A percentile compares a stretch with the other conserved stretches of the same genome.
phyloP scores from a whole-genome alignment of 2,888 invertebrate genomes.

The Hesperia comma region DNA sequence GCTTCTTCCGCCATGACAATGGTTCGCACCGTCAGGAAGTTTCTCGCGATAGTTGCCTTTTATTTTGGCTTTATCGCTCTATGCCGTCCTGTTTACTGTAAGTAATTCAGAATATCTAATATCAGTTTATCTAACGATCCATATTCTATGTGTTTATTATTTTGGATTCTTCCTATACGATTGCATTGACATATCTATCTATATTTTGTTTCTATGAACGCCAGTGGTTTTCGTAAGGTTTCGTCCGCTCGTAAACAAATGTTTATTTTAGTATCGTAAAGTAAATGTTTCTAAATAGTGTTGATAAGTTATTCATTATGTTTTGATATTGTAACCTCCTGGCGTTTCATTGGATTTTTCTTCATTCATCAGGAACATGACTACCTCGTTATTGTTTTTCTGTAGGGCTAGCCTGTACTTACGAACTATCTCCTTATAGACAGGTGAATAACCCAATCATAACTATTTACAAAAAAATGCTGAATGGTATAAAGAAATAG shows the following conservation, averaged over 20 bases:
- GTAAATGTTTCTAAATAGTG: background rate
- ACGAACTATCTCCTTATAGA: too few species aligned
- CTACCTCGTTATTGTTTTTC: too few species aligned
- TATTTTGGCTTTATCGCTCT: slow-evolving; percentile 75
- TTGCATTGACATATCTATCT: slow-evolving; percentile 29
- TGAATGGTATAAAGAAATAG: too few species aligned
- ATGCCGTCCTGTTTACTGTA: slow-evolving; percentile 72
- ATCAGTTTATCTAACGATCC: background rate
- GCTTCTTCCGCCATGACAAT: slow-evolving; percentile 81
- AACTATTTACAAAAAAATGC: too few species aligned
- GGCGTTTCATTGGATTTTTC: background rate
- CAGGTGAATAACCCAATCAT: too few species aligned
- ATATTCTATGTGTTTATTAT: slow-evolving; percentile 17
- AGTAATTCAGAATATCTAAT: slow-evolving; percentile 50
- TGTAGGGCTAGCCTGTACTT: too few species aligned
- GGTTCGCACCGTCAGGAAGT: slow-evolving; percentile 69
- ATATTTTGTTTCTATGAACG: slow-evolving; percentile 34
- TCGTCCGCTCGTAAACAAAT: slow-evolving; percentile 26
- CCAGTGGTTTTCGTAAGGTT: slow-evolving; percentile 9
- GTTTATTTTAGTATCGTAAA: slow-evolving; percentile 1
- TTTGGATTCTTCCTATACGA: slow-evolving; percentile 27
- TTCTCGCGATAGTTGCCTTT: slow-evolving; percentile 69
- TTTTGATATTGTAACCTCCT: background rate
- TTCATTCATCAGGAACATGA: too few species aligned
- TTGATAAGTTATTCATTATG: background rate